A percentile compares a stretch with the other conserved stretches of the same genome.
Evolutionary conservation across 1,140 invertebrate species (phyloP).

Genomic region (Dendrolimus punctatus): DNA sequence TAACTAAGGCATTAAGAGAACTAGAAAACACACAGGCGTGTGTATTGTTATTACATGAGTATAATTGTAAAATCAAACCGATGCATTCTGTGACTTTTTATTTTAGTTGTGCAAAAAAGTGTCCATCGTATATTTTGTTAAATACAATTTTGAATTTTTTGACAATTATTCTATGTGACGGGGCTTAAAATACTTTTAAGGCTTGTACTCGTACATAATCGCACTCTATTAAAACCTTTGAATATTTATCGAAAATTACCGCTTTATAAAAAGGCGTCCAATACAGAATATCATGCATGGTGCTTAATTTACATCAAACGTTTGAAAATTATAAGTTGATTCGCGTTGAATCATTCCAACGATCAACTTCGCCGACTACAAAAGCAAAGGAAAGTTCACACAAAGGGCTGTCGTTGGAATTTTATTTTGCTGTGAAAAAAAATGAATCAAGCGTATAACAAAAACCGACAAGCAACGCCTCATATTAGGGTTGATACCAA

Average conservation of each 20-base stretch:
- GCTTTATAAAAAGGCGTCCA: neutral
- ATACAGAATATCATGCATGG: constrained; percentile 13
- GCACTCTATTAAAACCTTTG: constrained; percentile 11
- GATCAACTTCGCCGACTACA: constrained; percentile 54
- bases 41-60: too few species aligned
- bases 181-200: too few species aligned
- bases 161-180: too few species aligned
- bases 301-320: constrained; percentile 61
- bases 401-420: constrained; percentile 54
- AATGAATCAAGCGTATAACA: constrained; percentile 57
- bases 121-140: too few species aligned
- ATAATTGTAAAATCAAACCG: too few species aligned
- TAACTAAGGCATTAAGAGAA: too few species aligned
- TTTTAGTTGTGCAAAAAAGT: too few species aligned
- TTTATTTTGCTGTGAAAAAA: constrained; percentile 50
- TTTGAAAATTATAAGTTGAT: constrained; percentile 50
- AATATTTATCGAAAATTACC: constrained; percentile 30
- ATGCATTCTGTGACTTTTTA: too few species aligned
- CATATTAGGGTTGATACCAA: constrained; percentile 26
- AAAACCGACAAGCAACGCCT: constrained; percentile 33
- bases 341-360: constrained; percentile 37
- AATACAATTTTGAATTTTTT: too few species aligned
- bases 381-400: constrained; percentile 61
- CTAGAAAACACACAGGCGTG: too few species aligned
- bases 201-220: too few species aligned